Percentiles rank a stretch among this genome's conserved stretches.
phyloP scores from a whole-genome alignment of 2,797 vertebrate genomes.

The Sternarchorhynchus goeldii region DNA sequence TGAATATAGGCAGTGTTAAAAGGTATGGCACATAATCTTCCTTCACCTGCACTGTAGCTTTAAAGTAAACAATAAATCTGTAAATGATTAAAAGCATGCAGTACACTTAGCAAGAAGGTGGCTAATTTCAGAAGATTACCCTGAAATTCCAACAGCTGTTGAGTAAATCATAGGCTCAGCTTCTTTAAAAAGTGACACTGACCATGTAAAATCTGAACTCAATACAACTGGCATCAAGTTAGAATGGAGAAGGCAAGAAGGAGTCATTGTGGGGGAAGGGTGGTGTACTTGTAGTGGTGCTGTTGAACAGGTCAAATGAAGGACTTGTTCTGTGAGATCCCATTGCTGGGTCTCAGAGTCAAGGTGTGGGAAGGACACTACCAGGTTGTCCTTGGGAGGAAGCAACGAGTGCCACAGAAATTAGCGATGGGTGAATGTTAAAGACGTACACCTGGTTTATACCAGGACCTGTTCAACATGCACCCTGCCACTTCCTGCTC shows the following conservation, averaged over 20 bases:
- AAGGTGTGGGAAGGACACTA: conserved; percentile 18
- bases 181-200: neutral
- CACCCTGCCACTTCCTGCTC: neutral
- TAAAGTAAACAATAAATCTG: neutral
- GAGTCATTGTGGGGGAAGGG: conserved; percentile 17
- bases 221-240: conserved; percentile 37
- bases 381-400: conserved; percentile 10
- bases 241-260: conserved; percentile 27
- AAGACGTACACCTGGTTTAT: neutral
- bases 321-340: conserved; percentile 41
- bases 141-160: conserved; percentile 10
- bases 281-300: conserved; percentile 32
- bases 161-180: neutral
- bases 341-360: neutral
- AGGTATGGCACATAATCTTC: conserved; percentile 20
- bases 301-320: conserved; percentile 58
- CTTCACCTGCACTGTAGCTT: neutral
- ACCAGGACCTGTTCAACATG: neutral
- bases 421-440: too few relatives aligned
- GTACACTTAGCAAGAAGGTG: neutral
- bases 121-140: neutral
- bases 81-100: neutral
- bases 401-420: neutral
- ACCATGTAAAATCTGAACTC: conserved; percentile 19
- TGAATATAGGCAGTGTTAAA: neutral